These are phyloP conservation scores for Serrognathus titanus DNA, from an alignment of 2,888 invertebrate species.

Conservation along the genomic window DNA sequence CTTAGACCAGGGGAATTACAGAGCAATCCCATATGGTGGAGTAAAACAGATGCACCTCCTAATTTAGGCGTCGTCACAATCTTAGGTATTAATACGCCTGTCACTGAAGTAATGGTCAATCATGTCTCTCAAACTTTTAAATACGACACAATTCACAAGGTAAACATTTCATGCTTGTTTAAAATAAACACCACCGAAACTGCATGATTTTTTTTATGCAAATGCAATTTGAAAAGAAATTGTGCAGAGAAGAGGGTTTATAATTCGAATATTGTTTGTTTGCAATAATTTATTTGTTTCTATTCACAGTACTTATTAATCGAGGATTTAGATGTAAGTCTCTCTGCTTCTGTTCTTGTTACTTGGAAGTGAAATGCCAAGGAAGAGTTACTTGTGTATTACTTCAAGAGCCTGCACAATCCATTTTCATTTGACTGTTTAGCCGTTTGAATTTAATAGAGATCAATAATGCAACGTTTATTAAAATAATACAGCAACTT, in stretches of 20 bases:
- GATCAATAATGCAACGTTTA: no score
- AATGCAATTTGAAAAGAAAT: no score
- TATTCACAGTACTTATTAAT: constrained; percentile 38
- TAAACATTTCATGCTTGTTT: constrained; percentile 22
- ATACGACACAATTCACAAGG: constrained; percentile 44
- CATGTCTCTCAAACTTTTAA: constrained; percentile 37
- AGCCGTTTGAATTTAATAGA: background rate
- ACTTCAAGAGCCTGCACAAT: background rate
- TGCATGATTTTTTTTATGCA: background rate
- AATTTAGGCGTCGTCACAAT: constrained; percentile 42
- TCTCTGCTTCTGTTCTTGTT: constrained; percentile 36
- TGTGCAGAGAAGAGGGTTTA: background rate
- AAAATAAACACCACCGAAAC: background rate
- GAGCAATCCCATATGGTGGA: constrained; percentile 36
- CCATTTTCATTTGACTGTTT: background rate
- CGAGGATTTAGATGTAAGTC: constrained; percentile 38
- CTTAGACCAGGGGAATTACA: constrained; percentile 35
- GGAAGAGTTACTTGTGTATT: background rate
- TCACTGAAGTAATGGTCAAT: constrained; percentile 41
- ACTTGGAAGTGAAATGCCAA: constrained; percentile 36
- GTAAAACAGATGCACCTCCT: constrained; percentile 38
- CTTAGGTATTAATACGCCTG: constrained; percentile 38
- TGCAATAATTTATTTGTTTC: background rate
- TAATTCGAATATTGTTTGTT: background rate
- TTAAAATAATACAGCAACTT: no score